These are phyloP conservation scores for Proisotoma minuta DNA, from an alignment of 2,888 invertebrate species.

Conservation along the genomic window DNA sequence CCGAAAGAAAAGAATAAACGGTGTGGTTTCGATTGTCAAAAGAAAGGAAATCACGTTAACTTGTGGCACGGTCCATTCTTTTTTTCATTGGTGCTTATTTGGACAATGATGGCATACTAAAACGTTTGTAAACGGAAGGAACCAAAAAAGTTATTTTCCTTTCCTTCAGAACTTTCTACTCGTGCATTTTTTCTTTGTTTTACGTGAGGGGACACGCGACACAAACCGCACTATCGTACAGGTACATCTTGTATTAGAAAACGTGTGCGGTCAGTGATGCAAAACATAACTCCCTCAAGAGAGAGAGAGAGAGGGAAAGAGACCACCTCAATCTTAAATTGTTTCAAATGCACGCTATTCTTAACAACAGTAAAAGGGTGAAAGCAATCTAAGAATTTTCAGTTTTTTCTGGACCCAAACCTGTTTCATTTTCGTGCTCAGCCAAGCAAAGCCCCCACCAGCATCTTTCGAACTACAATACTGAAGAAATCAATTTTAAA, in stretches of 20 bases:
- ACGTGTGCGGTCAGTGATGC: conserved; percentile 10
- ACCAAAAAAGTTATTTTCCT: neutral
- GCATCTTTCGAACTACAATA: no score
- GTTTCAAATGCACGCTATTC: no score
- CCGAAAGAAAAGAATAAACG: no score
- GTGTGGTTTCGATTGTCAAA: conserved; percentile 16
- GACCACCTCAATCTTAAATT: no score
- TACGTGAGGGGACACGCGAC: neutral
- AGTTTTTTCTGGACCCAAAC: conserved; percentile 1
- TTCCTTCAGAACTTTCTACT: neutral
- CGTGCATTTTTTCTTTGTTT: neutral
- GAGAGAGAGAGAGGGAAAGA: no score
- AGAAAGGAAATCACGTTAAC: no score
- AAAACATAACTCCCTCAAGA: no score
- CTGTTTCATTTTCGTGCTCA: conserved; percentile 47
- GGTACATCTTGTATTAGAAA: neutral
- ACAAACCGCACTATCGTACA: neutral
- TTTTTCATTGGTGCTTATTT: neutral
- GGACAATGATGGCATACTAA: conserved; percentile 6
- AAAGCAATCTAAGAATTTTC: conserved; percentile 26
- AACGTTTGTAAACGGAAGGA: conserved; percentile 8
- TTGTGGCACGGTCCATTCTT: no score
- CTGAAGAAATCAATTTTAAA: no score
- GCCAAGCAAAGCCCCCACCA: conserved; percentile 36
- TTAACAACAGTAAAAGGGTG: no score